phyloP scores from a whole-genome alignment of 1,140 invertebrate species.

The Platyura marginata region DNA sequence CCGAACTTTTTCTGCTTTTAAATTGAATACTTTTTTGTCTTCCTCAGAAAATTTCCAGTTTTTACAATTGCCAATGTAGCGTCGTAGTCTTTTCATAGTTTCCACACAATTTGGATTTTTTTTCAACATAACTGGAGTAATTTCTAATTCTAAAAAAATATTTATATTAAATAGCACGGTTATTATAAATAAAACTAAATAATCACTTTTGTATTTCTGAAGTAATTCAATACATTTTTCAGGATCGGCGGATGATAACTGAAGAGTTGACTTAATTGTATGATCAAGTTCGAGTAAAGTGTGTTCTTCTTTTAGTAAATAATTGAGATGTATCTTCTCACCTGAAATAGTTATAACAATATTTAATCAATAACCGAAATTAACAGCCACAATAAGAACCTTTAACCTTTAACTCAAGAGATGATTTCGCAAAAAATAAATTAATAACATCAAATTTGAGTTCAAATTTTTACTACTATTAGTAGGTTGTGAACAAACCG shows the following conservation, averaged over 20 bases:
- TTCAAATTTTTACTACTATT: too few species aligned
- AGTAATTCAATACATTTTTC: slow-evolving; percentile 40
- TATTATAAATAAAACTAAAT: too few species aligned
- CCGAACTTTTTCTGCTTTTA: slow-evolving; percentile 44
- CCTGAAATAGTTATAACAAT: too few species aligned
- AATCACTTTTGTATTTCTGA: slow-evolving; percentile 31
- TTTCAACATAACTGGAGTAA: slow-evolving; percentile 62
- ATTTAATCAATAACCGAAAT: too few species aligned
- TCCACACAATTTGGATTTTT: slow-evolving; percentile 70
- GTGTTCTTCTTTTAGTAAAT: not conserved
- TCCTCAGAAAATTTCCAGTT: slow-evolving; percentile 47
- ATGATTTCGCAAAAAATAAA: too few species aligned
- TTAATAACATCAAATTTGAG: too few species aligned
- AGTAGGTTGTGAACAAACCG: too few species aligned
- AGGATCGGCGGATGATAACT: slow-evolving; percentile 31
- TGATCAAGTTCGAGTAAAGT: not conserved
- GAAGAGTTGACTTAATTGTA: not conserved
- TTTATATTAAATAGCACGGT: slow-evolving; percentile 11
- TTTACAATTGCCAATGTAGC: slow-evolving; percentile 53
- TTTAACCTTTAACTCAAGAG: too few species aligned
- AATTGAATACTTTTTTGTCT: slow-evolving; percentile 37
- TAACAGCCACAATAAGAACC: too few species aligned
- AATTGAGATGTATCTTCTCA: too few species aligned
- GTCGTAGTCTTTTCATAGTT: slow-evolving; percentile 47
- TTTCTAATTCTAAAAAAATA: slow-evolving; percentile 37